phyloP scores from a whole-genome alignment of 1,140 invertebrate species.

The Himalopsyche phryganea region DNA sequence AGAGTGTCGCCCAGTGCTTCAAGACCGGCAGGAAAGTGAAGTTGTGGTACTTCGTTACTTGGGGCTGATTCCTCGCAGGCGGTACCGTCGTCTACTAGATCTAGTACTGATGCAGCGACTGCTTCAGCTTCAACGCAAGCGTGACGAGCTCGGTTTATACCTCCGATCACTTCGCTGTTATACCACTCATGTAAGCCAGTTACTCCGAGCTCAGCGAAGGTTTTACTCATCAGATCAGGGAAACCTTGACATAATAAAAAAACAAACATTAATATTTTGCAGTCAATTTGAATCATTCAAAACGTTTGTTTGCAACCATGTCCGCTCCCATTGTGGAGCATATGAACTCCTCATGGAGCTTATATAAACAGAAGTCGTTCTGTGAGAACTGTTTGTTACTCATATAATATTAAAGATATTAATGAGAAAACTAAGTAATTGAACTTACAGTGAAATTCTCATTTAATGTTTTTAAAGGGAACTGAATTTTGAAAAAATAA shows the following conservation, averaged over 20 bases:
- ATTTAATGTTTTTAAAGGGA: too few relatives aligned
- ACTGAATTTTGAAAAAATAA: too few relatives aligned
- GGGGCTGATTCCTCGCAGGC: conserved; percentile 31
- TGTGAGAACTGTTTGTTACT: too few relatives aligned
- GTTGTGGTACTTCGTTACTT: conserved; percentile 49
- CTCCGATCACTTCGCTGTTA: conserved; percentile 42
- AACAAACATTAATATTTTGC: not conserved
- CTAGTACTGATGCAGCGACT: too few relatives aligned
- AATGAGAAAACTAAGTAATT: too few relatives aligned
- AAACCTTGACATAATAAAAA: conserved; percentile 42
- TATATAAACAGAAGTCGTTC: too few relatives aligned
- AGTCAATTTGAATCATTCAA: not conserved
- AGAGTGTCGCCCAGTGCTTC: conserved; percentile 48
- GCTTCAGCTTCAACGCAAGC: conserved; percentile 31
- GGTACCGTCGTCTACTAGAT: too few relatives aligned
- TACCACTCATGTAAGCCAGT: conserved; percentile 48
- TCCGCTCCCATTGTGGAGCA: too few relatives aligned
- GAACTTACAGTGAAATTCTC: too few relatives aligned
- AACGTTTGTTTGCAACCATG: not conserved
- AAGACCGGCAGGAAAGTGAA: conserved; percentile 50
- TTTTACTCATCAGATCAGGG: conserved; percentile 48
- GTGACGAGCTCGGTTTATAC: conserved; percentile 43
- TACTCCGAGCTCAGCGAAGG: conserved; percentile 48
- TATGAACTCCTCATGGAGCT: too few relatives aligned
- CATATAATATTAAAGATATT: too few relatives aligned